Base-by-base conservation (phyloP, 2,888 invertebrate species). In the Spisula solida region DNA sequence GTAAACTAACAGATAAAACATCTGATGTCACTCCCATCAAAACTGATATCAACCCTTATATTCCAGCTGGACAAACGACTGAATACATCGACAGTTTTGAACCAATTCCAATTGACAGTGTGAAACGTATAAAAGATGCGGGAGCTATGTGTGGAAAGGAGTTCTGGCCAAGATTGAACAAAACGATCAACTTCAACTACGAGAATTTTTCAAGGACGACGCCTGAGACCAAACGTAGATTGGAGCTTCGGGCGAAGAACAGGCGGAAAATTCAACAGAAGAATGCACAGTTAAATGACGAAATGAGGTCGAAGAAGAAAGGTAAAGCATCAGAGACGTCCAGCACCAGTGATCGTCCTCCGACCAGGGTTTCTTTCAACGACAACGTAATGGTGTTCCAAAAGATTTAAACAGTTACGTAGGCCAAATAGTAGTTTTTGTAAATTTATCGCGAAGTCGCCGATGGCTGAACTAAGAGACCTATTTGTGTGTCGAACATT, bases 361-460 rank as follows among this genome's bases (percentile, higher is more conserved):
- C 83, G 25, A 90, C 92, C 16, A 86, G 88, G 34, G 92, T 92
- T 80, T 91, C 91, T 10, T 92, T 92, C 60, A 91, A 90, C 51
- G 92, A 92, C 29, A 92, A 89, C 79, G 92, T 92, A 25, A 85
- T 90, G 47, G 92, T 92, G 48, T 92, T 91, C 60, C 90, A 92
- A 60, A 92, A 89, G 47, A 92, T 92, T 12, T 66, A n/a, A 66
- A 66, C 25, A 6, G 25, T n/a, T n/a, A 56, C 20, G 55, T 55
- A 20, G n/a, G 41, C 41, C 4, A n/a, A n/a, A n/a, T n/a, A 41
- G 41, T 41, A 41, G 41, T 41, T 41, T 41, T n/a, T n/a, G n/a
- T n/a, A n/a, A n/a, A 41, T 41, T n/a, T 18, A 56, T 20, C 20
- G 20, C 56, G 20, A 20, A 56, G 56, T n/a, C 14, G 4, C 5